phyloP scores from a whole-genome alignment of 2,888 invertebrate genomes.

The Yponomeuta sedellus region DNA sequence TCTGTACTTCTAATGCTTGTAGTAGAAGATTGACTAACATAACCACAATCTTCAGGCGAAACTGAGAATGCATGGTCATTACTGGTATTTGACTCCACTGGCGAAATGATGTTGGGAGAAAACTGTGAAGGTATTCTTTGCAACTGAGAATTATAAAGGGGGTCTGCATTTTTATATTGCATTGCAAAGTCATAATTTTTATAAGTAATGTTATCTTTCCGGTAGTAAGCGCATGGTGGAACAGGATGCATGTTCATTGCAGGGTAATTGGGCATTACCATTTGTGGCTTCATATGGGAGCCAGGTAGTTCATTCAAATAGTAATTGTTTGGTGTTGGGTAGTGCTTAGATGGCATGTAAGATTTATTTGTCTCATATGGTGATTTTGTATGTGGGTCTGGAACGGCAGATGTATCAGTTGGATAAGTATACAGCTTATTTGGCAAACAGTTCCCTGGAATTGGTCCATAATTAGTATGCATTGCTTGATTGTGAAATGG shows the following conservation, averaged over 20 bases:
- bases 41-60: constrained; percentile 67
- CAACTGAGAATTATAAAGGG: constrained; percentile 44
- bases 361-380: constrained; percentile 54
- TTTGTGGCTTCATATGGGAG: constrained; percentile 46
- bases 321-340: constrained; percentile 45
- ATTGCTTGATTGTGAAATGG: constrained; percentile 53
- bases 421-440: constrained; percentile 53
- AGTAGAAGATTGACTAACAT: constrained; percentile 67
- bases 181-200: constrained; percentile 55
- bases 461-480: constrained; percentile 51
- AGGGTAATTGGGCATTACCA: constrained; percentile 49
- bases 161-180: constrained; percentile 51
- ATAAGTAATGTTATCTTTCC: constrained; percentile 47
- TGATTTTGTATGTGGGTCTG: constrained; percentile 46
- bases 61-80: constrained; percentile 55
- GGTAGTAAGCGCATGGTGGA: constrained; percentile 48
- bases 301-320: constrained; percentile 53
- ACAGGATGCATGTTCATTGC: constrained; percentile 45
- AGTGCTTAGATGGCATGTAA: constrained; percentile 46
- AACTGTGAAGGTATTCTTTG: constrained; percentile 54
- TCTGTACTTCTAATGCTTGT: constrained; percentile 64
- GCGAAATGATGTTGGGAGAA: constrained; percentile 62
- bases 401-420: constrained; percentile 43
- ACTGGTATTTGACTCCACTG: constrained; percentile 62
- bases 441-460: constrained; percentile 48